These are phyloP conservation scores for Bovichtus diacanthus DNA, from an alignment of 2,797 vertebrate species.

Conservation along the genomic window DNA sequence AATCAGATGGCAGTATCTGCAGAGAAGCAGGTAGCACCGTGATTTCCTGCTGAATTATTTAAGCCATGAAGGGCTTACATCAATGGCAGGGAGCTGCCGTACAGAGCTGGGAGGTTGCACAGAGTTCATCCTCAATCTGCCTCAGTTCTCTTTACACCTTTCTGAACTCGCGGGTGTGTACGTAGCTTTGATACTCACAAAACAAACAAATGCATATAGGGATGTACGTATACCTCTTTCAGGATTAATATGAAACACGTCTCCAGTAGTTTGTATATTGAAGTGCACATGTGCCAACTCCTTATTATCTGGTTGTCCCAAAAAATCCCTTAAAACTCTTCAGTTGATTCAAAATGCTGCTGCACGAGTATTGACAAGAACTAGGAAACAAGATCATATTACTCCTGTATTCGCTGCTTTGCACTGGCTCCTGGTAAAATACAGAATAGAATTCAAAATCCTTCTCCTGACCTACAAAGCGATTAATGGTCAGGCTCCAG, in stretches of 20 bases:
- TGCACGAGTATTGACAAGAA: too few relatives aligned
- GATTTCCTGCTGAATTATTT: constrained; percentile 82
- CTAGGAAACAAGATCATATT: too few relatives aligned
- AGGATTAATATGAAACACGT: neutral
- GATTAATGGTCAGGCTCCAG: too few relatives aligned
- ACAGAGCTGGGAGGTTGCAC: constrained; percentile 71
- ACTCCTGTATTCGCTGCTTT: too few relatives aligned
- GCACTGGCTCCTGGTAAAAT: too few relatives aligned
- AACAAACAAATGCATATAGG: constrained; percentile 16
- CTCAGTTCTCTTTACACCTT: constrained; percentile 63
- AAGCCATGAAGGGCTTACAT: constrained; percentile 78
- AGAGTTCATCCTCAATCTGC: constrained; percentile 78
- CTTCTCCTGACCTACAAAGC: too few relatives aligned
- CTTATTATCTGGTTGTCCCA: too few relatives aligned
- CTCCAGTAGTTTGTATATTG: constrained; percentile 12
- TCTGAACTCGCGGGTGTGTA: constrained; percentile 47
- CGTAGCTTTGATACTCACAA: constrained; percentile 43
- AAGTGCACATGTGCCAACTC: neutral
- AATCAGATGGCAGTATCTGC: constrained; percentile 61
- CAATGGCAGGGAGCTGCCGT: constrained; percentile 67
- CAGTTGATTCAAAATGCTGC: too few relatives aligned
- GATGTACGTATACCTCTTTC: constrained; percentile 22
- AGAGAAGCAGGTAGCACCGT: constrained; percentile 63
- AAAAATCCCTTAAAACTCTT: too few relatives aligned
- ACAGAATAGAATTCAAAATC: too few relatives aligned